Base-by-base conservation (phyloP, 2,888 invertebrate genomes). In the Limnephilus marmoratus region DNA sequence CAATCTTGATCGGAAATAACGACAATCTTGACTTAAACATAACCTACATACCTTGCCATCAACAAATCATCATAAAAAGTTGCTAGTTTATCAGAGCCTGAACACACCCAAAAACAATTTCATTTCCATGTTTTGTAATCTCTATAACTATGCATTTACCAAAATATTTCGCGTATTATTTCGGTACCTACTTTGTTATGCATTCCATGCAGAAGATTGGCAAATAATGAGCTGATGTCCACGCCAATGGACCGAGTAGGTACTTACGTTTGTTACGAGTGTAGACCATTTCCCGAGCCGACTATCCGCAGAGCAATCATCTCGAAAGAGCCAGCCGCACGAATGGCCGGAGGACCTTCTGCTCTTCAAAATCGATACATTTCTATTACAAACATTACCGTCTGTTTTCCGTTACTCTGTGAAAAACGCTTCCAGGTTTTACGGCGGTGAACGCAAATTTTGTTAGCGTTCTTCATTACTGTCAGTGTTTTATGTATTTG, bases 321-420 rank as follows among this genome's bases (percentile, higher is more conserved):
- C 93, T 91, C 12, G 81, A 83, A 82, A 80, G 90, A 90, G 45
- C 45, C 92, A 83, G 41, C 91, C 85, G 90, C 93, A 93, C 93
- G 93, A 93, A 90, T 80, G 12, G 92, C 93, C 93, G 34, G 68
- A n/a, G 93, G 93, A 81, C 18, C 81, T 49, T 89, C 45, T 49
- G 81, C 90, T 92, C 93, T 90, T 93, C 93, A 92, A 89, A 90
- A 92, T 93, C 93, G 93, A 93, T 92, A 93, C 91, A 85, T 92
- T 93, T 93, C 92, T 93, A 93, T 93, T 93, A 92, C 92, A 89
- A 92, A 90, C 92, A 92, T 90, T 92, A 92, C 88, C 31, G 83
- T 85, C 49, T 24, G 53, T 92, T 92, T 92, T 88, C 92, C 92
- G 92, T 92, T 92, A 92, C n/a, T 81, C 37, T 49, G 13, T 15